Evolutionary conservation across 2,888 invertebrate species (phyloP).

Genomic region (Lasioglossum figueresi): DNA sequence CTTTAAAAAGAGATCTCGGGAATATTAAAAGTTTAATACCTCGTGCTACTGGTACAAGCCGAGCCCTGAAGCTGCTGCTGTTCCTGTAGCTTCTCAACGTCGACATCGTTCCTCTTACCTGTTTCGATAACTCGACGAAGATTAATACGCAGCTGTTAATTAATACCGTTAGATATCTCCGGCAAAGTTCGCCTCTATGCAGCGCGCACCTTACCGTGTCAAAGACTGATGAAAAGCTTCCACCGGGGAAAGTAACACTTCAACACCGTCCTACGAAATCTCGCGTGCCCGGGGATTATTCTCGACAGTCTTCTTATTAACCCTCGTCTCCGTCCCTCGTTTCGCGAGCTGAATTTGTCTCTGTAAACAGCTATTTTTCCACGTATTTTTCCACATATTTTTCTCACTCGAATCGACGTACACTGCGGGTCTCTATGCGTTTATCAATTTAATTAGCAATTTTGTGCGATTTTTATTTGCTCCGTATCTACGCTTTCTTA

Average conservation of each 20-base stretch:
- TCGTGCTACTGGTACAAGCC: background rate
- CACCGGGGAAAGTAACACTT: conserved; percentile 1
- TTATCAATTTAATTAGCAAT: no score
- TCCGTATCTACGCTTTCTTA: no score
- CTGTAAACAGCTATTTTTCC: no score
- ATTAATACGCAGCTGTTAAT: conserved; percentile 47
- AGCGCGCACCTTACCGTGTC: conserved; percentile 18
- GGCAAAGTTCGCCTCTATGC: conserved; percentile 34
- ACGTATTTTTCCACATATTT: no score
- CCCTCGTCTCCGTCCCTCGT: no score
- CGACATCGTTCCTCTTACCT: conserved; percentile 11
- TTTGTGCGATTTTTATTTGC: no score
- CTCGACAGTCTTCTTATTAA: background rate
- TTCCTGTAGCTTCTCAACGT: background rate
- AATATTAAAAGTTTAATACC: conserved; percentile 46
- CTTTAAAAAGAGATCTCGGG: conserved; percentile 16
- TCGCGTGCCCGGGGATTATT: background rate
- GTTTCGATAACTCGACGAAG: conserved; percentile 34
- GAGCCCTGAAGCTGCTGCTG: background rate
- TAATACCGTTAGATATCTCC: conserved; percentile 33
- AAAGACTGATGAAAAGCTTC: conserved; percentile 11
- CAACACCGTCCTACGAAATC: background rate
- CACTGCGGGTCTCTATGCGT: no score
- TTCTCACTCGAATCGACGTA: no score
- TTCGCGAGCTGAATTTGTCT: no score